Conservation (phyloP, 1,140 invertebrate species). For the Saccostrea echinata region DNA sequence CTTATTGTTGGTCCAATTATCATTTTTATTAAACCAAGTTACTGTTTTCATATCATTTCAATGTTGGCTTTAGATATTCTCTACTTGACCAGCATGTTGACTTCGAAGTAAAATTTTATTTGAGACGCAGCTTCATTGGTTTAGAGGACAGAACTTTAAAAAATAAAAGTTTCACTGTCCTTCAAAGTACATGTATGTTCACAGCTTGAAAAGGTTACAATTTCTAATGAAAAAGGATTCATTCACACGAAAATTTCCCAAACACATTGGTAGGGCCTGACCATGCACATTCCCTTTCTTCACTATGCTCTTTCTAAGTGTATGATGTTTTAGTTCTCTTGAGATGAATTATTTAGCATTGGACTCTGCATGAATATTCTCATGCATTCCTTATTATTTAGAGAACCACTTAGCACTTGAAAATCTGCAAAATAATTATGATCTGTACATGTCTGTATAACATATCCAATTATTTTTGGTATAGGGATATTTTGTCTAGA, state of each 20-base stretch:
- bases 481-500: no score
- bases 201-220: background rate
- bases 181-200: background rate
- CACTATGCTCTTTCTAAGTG: background rate
- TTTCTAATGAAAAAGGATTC: background rate
- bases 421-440: background rate
- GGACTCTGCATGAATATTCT: background rate
- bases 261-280: slow-evolving; percentile 2
- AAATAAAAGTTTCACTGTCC: background rate
- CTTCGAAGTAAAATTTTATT: no score
- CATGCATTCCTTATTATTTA: background rate
- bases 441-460: no score
- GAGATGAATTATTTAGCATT: background rate
- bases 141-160: no score
- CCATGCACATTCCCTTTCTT: background rate
- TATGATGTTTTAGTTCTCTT: background rate
- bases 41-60: no score
- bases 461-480: no score
- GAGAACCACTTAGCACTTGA: background rate
- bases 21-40: no score
- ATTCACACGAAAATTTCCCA: background rate
- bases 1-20: no score
- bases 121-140: no score
- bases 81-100: no score
- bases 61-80: no score